Evolutionary conservation across 1,140 invertebrate species (phyloP), one percentile per base, ranked within the genome.

Genomic region (Drosophila repletoides): DNA sequence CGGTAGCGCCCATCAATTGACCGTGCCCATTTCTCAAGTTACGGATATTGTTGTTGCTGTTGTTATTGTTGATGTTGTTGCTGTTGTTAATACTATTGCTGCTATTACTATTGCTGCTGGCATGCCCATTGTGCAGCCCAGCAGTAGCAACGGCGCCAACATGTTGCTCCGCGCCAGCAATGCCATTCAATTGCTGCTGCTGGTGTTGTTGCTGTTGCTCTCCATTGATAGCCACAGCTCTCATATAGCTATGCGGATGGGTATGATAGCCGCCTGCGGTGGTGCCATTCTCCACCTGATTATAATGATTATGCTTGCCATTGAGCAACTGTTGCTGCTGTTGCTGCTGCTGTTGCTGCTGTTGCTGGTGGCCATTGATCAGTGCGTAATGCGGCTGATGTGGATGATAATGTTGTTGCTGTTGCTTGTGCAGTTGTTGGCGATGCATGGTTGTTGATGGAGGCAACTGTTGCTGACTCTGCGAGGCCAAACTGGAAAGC

Each of bases 401-500:
- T 6, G 48, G 28, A 48, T 73, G 75, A 24, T 88, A 75, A 43
- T 74, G 80, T 28, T 56, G 53, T 22, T 72, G 72, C 0, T 73
- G 46, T 58, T 86, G 75, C 24, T 83, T 66, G 28, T 76, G 81
- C 36, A 65, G 72, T 24, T 76, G 65, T 17, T 83, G 77, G 19
- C 74, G 72, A 15, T 73, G 67, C 24, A 71, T 61, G 10, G 76
- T 12, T 52, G 69, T 33, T 70, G 74, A 19, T 53, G 79, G 3
- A 19, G 45, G 71, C 55, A 79, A 59, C 49, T 88, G 86, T 53
- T 88, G 81, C 34, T 83, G 86, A 26, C 79, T 80, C 24, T 89
- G 88, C n/a, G 88, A 89, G 17, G 88, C 74, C 31, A 89, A 36
- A 49, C 79, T 86, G 22, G 88, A 89, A 7, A 89, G 60, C 6